Conservation (phyloP, 2,888 invertebrate genomes). For the Cataglyphis rosenhaueri region DNA sequence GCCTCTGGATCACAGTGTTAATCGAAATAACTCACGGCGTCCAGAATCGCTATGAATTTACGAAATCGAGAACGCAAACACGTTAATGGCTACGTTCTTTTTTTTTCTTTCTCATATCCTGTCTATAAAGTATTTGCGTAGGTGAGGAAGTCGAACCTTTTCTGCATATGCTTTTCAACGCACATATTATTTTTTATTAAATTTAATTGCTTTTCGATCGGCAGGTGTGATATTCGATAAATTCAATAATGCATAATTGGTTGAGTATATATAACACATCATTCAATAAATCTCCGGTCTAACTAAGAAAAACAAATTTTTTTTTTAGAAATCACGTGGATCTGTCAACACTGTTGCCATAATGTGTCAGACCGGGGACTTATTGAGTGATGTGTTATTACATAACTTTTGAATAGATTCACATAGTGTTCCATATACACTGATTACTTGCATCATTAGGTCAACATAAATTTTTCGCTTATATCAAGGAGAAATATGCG, state of each 20-base stretch:
- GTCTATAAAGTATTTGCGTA: not conserved
- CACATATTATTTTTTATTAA: not conserved
- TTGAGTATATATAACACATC: not conserved
- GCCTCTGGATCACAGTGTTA: constrained; percentile 10
- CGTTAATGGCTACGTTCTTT: constrained; percentile 20
- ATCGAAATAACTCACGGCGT: constrained; percentile 2
- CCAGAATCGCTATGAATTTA: not conserved
- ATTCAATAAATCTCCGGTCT: too few relatives aligned
- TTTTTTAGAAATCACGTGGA: too few relatives aligned
- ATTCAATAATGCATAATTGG: not conserved
- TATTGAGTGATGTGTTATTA: not conserved
- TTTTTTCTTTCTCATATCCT: constrained; percentile 12
- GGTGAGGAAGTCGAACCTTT: not conserved
- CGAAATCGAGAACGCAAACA: constrained; percentile 24
- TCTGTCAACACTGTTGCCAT: too few relatives aligned
- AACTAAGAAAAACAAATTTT: too few relatives aligned
- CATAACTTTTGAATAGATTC: not conserved
- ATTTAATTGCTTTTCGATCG: not conserved
- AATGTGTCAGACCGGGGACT: too few relatives aligned
- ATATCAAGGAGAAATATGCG: not conserved
- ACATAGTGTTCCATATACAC: not conserved
- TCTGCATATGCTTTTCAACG: not conserved
- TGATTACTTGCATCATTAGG: constrained; percentile 6
- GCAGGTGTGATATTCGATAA: not conserved
- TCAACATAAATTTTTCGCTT: not conserved